These are phyloP conservation scores for Harpagifer antarcticus DNA, from an alignment of 2,797 vertebrate genomes.

Conservation along the genomic window DNA sequence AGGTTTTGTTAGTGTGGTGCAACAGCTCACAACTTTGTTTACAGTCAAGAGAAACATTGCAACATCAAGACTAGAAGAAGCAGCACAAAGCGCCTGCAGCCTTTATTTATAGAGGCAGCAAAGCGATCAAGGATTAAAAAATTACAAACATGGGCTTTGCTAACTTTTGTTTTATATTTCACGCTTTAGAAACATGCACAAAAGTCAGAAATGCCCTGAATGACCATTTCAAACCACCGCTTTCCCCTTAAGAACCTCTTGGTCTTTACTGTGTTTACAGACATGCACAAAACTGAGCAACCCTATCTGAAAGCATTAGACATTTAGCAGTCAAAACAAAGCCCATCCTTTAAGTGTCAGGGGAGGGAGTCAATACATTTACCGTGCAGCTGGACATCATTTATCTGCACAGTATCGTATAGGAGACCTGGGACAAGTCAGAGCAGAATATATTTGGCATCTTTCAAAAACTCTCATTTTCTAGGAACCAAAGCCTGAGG, in stretches of 20 bases:
- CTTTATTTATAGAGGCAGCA: neutral
- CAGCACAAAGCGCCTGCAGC: neutral
- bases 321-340: conserved; percentile 31
- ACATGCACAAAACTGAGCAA: conserved; percentile 9
- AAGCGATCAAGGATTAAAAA: neutral
- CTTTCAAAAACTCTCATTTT: conserved; percentile 25
- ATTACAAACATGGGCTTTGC: conserved; percentile 11
- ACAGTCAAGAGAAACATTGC: conserved; percentile 29
- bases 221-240: neutral
- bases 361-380: conserved; percentile 27
- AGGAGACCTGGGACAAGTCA: neutral
- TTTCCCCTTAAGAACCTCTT: conserved; percentile 11
- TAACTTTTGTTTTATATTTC: neutral
- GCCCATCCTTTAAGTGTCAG: conserved; percentile 15
- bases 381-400: neutral
- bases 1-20: conserved; percentile 38
- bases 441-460: conserved; percentile 2
- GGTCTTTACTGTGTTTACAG: neutral
- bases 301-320: conserved; percentile 19
- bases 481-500: conserved; percentile 35
- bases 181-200: conserved; percentile 12
- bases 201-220: neutral
- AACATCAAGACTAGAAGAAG: conserved; percentile 24
- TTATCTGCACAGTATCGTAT: conserved; percentile 24
- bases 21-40: conserved; percentile 46